A percentile compares a stretch with the other conserved stretches of the same genome.
Evolutionary conservation across 2,113 vertebrate genomes (phyloP).

Genomic region (Ivindomyrus marchei): DNA sequence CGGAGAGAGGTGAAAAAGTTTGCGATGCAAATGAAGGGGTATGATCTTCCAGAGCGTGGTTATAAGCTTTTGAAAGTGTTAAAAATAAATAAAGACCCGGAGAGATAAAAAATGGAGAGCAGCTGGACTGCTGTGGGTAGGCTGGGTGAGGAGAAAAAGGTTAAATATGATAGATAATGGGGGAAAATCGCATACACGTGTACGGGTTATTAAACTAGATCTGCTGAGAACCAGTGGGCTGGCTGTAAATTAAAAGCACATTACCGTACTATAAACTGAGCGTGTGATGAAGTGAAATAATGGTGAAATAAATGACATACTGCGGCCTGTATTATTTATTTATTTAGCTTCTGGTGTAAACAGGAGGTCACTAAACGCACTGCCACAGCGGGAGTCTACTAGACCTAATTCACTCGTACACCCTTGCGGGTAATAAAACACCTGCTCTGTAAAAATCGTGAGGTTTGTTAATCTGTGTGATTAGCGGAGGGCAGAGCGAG

Average conservation of each 20-base stretch:
- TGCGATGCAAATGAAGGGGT: constrained; percentile 27
- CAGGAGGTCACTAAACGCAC: neutral
- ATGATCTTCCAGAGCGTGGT: constrained; percentile 25
- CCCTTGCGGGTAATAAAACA: constrained; percentile 5
- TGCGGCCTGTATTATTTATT: neutral
- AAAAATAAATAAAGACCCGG: constrained; percentile 23
- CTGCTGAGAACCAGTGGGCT: neutral
- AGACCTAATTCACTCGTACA: neutral
- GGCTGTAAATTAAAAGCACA: constrained; percentile 33
- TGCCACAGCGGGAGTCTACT: neutral
- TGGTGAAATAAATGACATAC: constrained; percentile 17
- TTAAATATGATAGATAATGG: constrained; percentile 44
- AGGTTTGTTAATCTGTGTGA: constrained; percentile 2
- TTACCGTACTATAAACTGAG: constrained; percentile 26
- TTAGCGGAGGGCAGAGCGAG: neutral
- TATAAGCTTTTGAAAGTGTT: constrained; percentile 29
- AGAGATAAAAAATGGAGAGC: neutral
- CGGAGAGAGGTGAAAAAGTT: neutral
- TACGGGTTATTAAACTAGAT: constrained; percentile 33
- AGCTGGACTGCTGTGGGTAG: neutral
- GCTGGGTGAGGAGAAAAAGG: constrained; percentile 27
- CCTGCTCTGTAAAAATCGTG: neutral
- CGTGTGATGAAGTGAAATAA: constrained; percentile 25
- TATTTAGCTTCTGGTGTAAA: neutral
- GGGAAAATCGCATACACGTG: constrained; percentile 17